Evolutionary conservation across 2,113 vertebrate genomes (phyloP), one percentile per base, ranked within the genome.

Genomic region (Hippocampus comes): DNA sequence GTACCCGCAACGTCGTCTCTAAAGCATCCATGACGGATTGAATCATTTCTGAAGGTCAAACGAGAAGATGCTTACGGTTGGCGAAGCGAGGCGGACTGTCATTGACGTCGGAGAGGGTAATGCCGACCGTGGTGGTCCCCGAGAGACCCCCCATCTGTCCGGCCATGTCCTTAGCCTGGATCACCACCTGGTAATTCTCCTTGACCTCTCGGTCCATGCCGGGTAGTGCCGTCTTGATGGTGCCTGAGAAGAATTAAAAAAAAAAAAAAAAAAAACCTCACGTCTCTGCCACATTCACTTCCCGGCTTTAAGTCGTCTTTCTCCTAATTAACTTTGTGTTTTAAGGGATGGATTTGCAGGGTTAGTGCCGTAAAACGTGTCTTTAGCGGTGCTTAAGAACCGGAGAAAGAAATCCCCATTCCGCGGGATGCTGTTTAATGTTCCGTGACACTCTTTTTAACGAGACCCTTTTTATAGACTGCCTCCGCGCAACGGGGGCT

Each of bases 151-250:
- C 97, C 96, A 97, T 99, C 90, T 99, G 97, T 30, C 97, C 97
- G 0, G 96, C 97, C 97, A 99, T 99, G 88, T 99, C 97, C 60
- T 99, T 99, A 4, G 97, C 97, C 82, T 99, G 97, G 84, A 99
- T 99, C 71, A 99, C 95, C 63, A 99, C 97, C 91, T 98, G 96
- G 81, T 98, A 99, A n/a, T 95, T 92, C 27, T 99, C 97, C 68
- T 93, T 93, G n/a, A 97, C 95, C 91, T 99, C 97, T 84, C 97
- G 91, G 84, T 96, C 96, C 97, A 99, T 99, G 73, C 96, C 95
- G 0, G 96, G 94, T 25, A 99, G 90, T 38, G 97, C 96, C 18
- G 97, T 99, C 89, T 94, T 96, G 86, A 99, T 98, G 70, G 96
- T 88, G 21, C 97, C 97, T 99, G 87, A 34, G 75, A 73, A 78